phyloP scores from a whole-genome alignment of 2,797 vertebrate species.

The Molothrus aeneus region DNA sequence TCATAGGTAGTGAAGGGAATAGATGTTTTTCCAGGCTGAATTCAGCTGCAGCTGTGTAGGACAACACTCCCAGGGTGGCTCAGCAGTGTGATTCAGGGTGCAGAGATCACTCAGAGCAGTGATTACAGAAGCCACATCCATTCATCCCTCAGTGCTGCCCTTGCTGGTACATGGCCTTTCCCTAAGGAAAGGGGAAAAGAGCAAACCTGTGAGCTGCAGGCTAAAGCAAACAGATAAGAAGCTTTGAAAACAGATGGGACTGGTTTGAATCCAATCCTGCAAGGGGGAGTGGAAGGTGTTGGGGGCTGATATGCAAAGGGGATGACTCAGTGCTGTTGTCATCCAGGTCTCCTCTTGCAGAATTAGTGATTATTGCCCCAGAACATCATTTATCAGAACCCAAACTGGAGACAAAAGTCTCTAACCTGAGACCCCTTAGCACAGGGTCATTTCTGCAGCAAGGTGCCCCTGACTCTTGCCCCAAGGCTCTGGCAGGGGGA shows the following conservation, averaged over 20 bases:
- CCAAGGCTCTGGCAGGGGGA: accelerated
- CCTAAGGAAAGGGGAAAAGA: neutral
- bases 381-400: neutral
- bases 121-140: neutral
- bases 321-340: neutral
- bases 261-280: neutral
- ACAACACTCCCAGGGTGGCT: neutral
- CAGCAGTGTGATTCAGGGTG: neutral
- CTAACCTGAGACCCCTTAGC: neutral
- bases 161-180: neutral
- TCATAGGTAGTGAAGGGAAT: neutral
- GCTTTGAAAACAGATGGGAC: neutral
- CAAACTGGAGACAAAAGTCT: neutral
- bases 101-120: neutral
- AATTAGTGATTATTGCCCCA: neutral
- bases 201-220: neutral
- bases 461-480: neutral
- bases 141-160: neutral
- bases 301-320: accelerated
- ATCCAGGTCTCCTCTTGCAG: neutral
- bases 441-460: neutral
- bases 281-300: neutral
- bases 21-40: neutral
- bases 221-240: neutral
- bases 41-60: neutral